Base-by-base conservation (phyloP, 2,888 invertebrate genomes). In the Cybosia mesomella region DNA sequence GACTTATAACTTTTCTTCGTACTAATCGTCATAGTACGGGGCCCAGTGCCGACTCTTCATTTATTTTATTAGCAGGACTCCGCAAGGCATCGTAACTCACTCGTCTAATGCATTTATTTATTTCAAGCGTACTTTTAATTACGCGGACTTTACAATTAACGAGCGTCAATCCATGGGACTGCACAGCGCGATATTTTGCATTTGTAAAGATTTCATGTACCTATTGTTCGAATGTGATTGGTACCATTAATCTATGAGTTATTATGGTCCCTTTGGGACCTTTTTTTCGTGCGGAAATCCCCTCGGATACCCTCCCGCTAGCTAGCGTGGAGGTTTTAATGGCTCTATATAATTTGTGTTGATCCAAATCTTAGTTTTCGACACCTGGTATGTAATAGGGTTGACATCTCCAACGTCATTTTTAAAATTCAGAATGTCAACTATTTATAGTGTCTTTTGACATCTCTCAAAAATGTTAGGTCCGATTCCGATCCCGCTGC, bases 61-160 rank as follows among this genome's bases (percentile, higher is more conserved):
- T 92, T 92, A 89, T 93, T 92, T 92, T 92, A 92, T 92, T 92
- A 92, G 90, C 87, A 83, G 86, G 81, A 85, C 88, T 90, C 91
- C 86, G 82, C 88, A 70, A 89, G 89, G 91, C 90, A 90, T 91
- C 90, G 90, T 92, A 90, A 90, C 86, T 92, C 90, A 90, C 86
- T 88, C 83, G 71, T 87, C 90, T 92, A 91, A 92, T 91, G 85
- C 90, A 91, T 91, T 91, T 91, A 91, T 92, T 85, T 85, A 85
- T 90, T 87, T 88, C 85, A 86, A 77, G 83, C 83, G 77, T 87
- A 85, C 84, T 85, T 91, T 92, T 92, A 92, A 93, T 93, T 92
- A 91, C 87, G 83, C 82, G 84, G 83, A 89, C 85, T 86, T 88
- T 85, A 87, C 83, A 85, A 88, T 87, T 89, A 91, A 89, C 84